These are phyloP conservation scores for Ianthella basta DNA, from an alignment of 37 sponge, comb jelly and placozoan genomes.

Conservation along the genomic window DNA sequence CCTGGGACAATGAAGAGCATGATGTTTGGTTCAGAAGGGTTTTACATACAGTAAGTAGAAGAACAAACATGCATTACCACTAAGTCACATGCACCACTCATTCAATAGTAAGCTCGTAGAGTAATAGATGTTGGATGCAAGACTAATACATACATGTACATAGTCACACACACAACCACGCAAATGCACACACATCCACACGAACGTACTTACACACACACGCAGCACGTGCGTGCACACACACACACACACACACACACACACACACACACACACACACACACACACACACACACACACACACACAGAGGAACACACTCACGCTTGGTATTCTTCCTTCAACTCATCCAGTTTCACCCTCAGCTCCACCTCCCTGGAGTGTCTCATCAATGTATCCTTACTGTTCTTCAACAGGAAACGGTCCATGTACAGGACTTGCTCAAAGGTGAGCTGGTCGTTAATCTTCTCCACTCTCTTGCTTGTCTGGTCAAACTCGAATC, in stretches of 20 bases:
- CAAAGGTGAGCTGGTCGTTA: conserved; percentile 66
- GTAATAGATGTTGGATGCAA: too few relatives aligned
- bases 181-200: too few relatives aligned
- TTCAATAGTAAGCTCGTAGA: too few relatives aligned
- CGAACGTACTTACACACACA: neutral
- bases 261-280: conserved; percentile 7
- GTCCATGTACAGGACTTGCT: conserved; percentile 56
- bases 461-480: conserved; percentile 61
- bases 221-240: neutral
- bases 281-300: neutral
- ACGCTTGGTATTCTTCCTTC: neutral
- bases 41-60: too few relatives aligned
- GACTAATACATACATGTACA: too few relatives aligned
- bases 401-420: conserved; percentile 58
- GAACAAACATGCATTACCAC: too few relatives aligned
- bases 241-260: conserved; percentile 38
- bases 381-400: conserved; percentile 24
- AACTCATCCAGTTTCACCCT: conserved; percentile 36
- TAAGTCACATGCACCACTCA: too few relatives aligned
- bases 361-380: conserved; percentile 38
- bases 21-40: too few relatives aligned
- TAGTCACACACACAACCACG: too few relatives aligned
- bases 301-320: neutral
- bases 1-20: too few relatives aligned
- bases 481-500: conserved; percentile 58